These are phyloP conservation scores for Synodontis membranacea DNA, from an alignment of 2,113 vertebrate genomes.

Conservation along the genomic window DNA sequence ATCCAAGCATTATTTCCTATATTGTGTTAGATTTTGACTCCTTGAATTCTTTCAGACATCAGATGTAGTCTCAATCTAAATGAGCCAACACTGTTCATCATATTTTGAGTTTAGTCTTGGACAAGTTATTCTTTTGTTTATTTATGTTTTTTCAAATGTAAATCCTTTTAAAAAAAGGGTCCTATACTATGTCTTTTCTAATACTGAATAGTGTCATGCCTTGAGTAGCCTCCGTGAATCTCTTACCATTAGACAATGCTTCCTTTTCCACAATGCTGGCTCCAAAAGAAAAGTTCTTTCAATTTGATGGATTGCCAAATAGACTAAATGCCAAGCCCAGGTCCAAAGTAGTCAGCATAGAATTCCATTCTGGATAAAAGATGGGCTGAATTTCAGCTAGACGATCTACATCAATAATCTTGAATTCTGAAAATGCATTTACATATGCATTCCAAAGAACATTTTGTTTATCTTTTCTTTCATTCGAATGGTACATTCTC, in stretches of 20 bases:
- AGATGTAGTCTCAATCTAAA: not conserved
- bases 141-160: too few species aligned
- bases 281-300: constrained; percentile 43
- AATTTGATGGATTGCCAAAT: constrained; percentile 53
- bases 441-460: not conserved
- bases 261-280: constrained; percentile 19
- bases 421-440: not conserved
- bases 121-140: not conserved
- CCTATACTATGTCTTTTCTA: not conserved
- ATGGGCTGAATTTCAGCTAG: not conserved
- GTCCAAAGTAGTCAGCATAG: not conserved
- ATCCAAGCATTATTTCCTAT: constrained; percentile 43
- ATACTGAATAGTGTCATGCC: constrained; percentile 47
- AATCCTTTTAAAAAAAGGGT: not conserved
- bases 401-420: not conserved
- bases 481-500: not conserved
- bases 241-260: constrained; percentile 48
- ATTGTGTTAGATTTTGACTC: not conserved
- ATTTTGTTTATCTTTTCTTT: constrained; percentile 8
- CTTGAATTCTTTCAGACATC: not conserved
- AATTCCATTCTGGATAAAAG: constrained; percentile 10
- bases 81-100: too few species aligned
- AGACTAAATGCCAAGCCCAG: constrained; percentile 30
- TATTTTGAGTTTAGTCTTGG: not conserved
- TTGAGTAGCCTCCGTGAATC: constrained; percentile 34